phyloP scores from a whole-genome alignment of 2,797 vertebrate genomes.

The Florisuga fusca region DNA sequence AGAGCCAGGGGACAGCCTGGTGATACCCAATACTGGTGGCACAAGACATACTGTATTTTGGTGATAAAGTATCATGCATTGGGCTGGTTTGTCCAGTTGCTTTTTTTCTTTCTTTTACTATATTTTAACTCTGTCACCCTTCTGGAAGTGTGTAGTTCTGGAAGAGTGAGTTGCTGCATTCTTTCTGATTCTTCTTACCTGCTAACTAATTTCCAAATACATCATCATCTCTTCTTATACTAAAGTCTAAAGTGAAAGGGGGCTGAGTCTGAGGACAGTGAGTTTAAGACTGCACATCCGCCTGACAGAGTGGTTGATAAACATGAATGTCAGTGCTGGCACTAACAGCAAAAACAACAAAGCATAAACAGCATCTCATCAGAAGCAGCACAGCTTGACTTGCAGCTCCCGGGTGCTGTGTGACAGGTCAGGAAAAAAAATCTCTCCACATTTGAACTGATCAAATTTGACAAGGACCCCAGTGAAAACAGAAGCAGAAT shows the following conservation, averaged over 20 bases:
- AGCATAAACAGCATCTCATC: slow-evolving; percentile 28
- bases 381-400: slow-evolving; percentile 39
- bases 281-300: neutral
- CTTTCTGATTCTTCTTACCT: neutral
- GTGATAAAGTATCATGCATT: neutral
- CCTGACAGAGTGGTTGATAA: neutral
- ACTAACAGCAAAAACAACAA: neutral
- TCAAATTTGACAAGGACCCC: slow-evolving; percentile 19
- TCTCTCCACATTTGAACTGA: neutral
- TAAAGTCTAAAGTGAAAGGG: neutral
- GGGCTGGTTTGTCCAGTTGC: neutral
- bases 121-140: neutral
- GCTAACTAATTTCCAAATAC: neutral
- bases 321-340: neutral
- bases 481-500: neutral
- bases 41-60: neutral
- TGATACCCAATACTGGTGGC: neutral
- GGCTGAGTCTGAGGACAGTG: neutral
- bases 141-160: neutral
- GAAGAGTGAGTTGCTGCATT: neutral
- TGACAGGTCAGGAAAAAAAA: slow-evolving; percentile 18
- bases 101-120: neutral
- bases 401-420: neutral
- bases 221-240: neutral
- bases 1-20: neutral